Percentiles rank a stretch among this genome's conserved stretches.
Conservation (phyloP, 2,888 invertebrate species). For the Dromius quadrimaculatus region DNA sequence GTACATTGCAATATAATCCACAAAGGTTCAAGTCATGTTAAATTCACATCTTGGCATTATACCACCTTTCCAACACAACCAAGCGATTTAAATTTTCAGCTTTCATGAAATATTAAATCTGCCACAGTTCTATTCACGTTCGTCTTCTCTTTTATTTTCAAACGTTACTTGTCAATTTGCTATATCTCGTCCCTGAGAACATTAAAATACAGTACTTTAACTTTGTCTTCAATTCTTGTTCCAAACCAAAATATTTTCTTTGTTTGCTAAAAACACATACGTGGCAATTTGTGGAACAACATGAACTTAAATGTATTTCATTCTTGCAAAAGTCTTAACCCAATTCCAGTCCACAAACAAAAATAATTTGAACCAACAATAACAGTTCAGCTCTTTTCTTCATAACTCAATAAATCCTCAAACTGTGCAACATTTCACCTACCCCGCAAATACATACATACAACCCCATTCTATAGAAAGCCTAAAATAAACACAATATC, state of each 20-base stretch:
- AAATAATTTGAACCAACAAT: neutral
- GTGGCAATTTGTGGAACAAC: no score
- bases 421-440: neutral
- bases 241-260: no score
- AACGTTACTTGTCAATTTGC: conserved; percentile 12
- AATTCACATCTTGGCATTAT: conserved; percentile 28
- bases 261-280: no score
- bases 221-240: no score
- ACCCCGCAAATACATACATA: neutral
- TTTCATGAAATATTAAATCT: conserved; percentile 38
- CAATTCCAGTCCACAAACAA: neutral
- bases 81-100: conserved; percentile 22
- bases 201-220: no score
- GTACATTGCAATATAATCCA: conserved; percentile 36
- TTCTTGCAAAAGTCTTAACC: no score
- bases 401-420: conserved; percentile 15
- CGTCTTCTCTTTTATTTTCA: conserved; percentile 28
- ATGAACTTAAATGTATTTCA: no score
- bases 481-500: conserved; percentile 28
- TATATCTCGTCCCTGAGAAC: no score
- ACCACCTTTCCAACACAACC: conserved; percentile 20
- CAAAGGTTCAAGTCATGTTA: conserved; percentile 37
- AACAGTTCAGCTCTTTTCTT: neutral
- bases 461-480: conserved; percentile 7
- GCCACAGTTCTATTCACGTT: conserved; percentile 37